Percentiles rank a stretch among this genome's conserved stretches.
phyloP scores from a whole-genome alignment of 2,797 vertebrate genomes.

The Chelon auratus region DNA sequence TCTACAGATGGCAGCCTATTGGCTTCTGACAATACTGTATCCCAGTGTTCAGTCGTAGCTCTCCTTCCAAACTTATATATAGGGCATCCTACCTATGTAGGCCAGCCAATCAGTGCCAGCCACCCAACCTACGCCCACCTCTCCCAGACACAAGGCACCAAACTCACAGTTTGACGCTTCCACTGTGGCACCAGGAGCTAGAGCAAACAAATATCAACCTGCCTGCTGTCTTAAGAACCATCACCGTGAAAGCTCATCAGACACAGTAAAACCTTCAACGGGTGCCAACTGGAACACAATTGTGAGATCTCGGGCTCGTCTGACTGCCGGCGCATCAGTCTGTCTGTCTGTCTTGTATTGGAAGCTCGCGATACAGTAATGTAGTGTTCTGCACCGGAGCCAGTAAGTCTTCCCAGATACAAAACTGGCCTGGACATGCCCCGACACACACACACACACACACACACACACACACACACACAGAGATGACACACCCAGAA shows the following conservation, averaged over 20 bases:
- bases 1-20: conserved; percentile 77
- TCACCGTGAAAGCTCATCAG: conserved; percentile 53
- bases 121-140: conserved; percentile 43
- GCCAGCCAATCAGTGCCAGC: conserved; percentile 63
- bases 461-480: conserved; percentile 48
- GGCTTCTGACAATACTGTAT: conserved; percentile 68
- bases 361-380: conserved; percentile 53
- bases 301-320: conserved; percentile 37
- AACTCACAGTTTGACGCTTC: conserved; percentile 55
- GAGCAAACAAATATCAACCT: conserved; percentile 68
- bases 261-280: conserved; percentile 45
- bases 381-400: conserved; percentile 54
- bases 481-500: conserved; percentile 46
- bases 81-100: conserved; percentile 73
- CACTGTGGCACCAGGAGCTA: conserved; percentile 52
- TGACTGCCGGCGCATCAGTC: neutral
- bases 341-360: conserved; percentile 38
- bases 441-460: conserved; percentile 26
- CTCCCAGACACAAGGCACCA: conserved; percentile 41
- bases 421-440: conserved; percentile 67
- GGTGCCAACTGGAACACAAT: conserved; percentile 58
- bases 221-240: conserved; percentile 62
- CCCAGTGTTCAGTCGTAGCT: conserved; percentile 40
- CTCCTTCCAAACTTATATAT: conserved; percentile 70
- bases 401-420: conserved; percentile 57